phyloP scores from a whole-genome alignment of 2,888 invertebrate species.

The Branchinecta sandiegonensis region DNA sequence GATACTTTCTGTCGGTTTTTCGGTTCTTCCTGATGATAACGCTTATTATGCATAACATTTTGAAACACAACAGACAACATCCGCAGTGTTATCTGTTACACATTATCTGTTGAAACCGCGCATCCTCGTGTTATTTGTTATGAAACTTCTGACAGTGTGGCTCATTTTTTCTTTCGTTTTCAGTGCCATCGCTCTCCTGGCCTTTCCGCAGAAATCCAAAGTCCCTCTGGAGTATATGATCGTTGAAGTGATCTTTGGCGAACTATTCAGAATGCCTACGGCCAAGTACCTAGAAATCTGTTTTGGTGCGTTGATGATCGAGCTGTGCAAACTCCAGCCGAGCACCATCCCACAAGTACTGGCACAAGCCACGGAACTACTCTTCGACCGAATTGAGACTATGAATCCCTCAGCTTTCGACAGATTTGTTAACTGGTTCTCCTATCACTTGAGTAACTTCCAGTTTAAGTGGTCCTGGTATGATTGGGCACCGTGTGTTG shows the following conservation, averaged over 20 bases:
- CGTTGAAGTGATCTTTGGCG: slow-evolving; percentile 89
- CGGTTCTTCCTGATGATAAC: too few relatives aligned
- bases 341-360: slow-evolving; percentile 89
- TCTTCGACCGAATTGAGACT: slow-evolving; percentile 86
- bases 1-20: too few relatives aligned
- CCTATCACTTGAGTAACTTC: slow-evolving; percentile 96
- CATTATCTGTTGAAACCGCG: too few relatives aligned
- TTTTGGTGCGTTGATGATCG: slow-evolving; percentile 88
- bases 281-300: slow-evolving; percentile 78
- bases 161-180: slow-evolving; percentile 25
- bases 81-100: too few relatives aligned
- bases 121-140: too few relatives aligned
- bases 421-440: slow-evolving; percentile 90
- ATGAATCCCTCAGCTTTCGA: slow-evolving; percentile 97
- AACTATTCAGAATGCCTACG: slow-evolving; percentile 79
- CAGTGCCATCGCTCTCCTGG: slow-evolving; percentile 71
- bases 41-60: too few relatives aligned
- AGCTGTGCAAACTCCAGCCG: slow-evolving; percentile 90
- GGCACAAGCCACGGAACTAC: slow-evolving; percentile 92
- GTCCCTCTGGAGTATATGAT: slow-evolving; percentile 96
- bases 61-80: too few relatives aligned
- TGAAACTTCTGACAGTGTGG: too few relatives aligned
- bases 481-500: slow-evolving; percentile 78
- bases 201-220: slow-evolving; percentile 81
- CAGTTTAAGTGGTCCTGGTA: slow-evolving; percentile 99